Conservation (phyloP, 2,797 vertebrate species). For the Holocentrus rufus region DNA sequence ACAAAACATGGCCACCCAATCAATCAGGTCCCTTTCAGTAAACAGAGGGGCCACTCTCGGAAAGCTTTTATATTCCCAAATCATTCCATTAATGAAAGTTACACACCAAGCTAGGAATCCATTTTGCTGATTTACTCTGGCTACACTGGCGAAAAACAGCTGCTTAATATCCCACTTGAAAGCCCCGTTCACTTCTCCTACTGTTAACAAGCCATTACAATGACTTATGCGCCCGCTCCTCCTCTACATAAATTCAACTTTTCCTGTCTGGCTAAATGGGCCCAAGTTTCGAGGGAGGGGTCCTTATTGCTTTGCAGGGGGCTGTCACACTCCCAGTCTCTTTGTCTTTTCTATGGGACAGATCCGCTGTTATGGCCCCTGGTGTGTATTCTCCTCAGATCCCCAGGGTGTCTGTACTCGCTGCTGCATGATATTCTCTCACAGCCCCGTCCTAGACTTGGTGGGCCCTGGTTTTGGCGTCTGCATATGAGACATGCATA, state of each 20-base stretch:
- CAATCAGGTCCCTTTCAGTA: conserved; percentile 79
- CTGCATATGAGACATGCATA: conserved; percentile 50
- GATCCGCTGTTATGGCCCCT: conserved; percentile 58
- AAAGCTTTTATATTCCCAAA: conserved; percentile 84
- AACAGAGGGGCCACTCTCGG: conserved; percentile 75
- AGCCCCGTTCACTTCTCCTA: conserved; percentile 89
- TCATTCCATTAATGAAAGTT: conserved; percentile 94
- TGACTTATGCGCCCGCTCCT: conserved; percentile 87
- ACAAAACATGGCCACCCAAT: conserved; percentile 65
- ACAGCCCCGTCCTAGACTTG: conserved; percentile 28
- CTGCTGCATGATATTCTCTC: conserved; percentile 41
- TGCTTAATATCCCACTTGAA: conserved; percentile 95
- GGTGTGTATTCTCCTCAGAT: conserved; percentile 48
- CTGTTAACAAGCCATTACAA: conserved; percentile 96
- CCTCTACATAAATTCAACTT: conserved; percentile 85
- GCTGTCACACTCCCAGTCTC: conserved; percentile 44
- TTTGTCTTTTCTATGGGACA: conserved; percentile 59
- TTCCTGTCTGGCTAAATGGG: conserved; percentile 80
- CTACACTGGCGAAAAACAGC: conserved; percentile 89
- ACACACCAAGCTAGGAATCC: conserved; percentile 85
- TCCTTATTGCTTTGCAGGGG: conserved; percentile 62
- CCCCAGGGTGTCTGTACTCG: conserved; percentile 53
- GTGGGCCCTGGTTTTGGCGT: conserved; percentile 44
- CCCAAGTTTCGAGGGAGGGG: conserved; percentile 83
- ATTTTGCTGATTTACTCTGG: conserved; percentile 95